A percentile compares a stretch with the other conserved stretches of the same genome.
phyloP scores from a whole-genome alignment of 2,113 vertebrate species.

The Antidorcas marsupialis region DNA sequence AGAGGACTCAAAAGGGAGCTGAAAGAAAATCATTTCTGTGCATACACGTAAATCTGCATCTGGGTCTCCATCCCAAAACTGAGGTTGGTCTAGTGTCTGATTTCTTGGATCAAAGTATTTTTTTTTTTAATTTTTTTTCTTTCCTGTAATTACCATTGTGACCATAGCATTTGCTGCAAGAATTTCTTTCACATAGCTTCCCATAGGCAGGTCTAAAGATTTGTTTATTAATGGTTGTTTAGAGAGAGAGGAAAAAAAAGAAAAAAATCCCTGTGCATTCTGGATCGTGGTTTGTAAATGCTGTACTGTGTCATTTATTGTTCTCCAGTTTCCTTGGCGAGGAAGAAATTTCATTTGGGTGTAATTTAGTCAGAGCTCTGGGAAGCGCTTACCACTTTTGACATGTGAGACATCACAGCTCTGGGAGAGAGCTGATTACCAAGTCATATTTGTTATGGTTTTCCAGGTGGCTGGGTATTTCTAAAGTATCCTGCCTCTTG shows the following conservation, averaged over 20 bases:
- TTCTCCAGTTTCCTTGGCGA: background rate
- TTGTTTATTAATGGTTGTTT: background rate
- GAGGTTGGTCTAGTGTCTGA: background rate
- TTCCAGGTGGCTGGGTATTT: slow-evolving; percentile 42
- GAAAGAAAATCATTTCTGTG: background rate
- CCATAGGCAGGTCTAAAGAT: background rate
- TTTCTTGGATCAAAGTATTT: background rate
- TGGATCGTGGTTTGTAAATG: slow-evolving; percentile 12
- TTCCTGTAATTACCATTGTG: background rate
- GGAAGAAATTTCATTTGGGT: slow-evolving; percentile 53
- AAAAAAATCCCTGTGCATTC: background rate
- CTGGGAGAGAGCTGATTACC: slow-evolving; percentile 49
- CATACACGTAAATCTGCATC: background rate
- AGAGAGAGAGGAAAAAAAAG: background rate
- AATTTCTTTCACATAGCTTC: background rate
- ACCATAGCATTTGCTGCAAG: background rate
- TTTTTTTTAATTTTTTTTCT: background rate
- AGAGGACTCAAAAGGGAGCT: background rate
- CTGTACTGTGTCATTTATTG: background rate
- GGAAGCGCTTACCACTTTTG: slow-evolving; percentile 49
- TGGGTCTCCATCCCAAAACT: background rate
- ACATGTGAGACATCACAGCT: slow-evolving; percentile 41
- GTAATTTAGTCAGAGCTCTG: slow-evolving; percentile 49
- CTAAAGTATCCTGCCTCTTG: background rate
- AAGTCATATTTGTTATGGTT: slow-evolving; percentile 42